Evolutionary conservation across 1,140 invertebrate species (phyloP).

Genomic region (Drosophila albomicans): DNA sequence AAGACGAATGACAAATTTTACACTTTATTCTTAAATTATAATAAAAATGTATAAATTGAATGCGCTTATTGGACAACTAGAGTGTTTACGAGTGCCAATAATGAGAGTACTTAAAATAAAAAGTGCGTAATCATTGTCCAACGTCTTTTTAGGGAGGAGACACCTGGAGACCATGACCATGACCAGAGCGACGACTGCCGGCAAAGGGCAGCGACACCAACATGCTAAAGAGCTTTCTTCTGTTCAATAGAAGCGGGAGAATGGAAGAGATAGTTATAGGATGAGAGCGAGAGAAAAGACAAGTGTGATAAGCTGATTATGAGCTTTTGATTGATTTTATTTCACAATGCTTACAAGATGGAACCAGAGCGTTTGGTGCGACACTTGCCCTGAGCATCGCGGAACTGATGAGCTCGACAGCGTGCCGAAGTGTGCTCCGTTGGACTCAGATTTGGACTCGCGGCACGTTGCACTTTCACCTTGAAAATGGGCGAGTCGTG

Average conservation of each 20-base stretch:
- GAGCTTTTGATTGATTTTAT: conserved; percentile 40
- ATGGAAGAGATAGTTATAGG: neutral
- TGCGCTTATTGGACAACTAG: conserved; percentile 14
- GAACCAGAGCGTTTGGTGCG: conserved; percentile 65
- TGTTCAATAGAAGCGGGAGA: conserved; percentile 36
- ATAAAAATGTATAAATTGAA: conserved; percentile 6
- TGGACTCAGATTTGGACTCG: neutral
- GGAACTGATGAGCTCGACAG: conserved; percentile 69
- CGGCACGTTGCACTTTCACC: conserved; percentile 72
- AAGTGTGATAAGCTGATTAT: conserved; percentile 45
- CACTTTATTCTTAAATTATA: conserved; percentile 7
- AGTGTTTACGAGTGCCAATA: conserved; percentile 6
- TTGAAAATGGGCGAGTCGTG: conserved; percentile 77
- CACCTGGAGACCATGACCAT: conserved; percentile 62
- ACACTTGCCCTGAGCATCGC: conserved; percentile 69
- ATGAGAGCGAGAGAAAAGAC: neutral
- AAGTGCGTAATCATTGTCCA: conserved; percentile 31
- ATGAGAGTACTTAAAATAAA: conserved; percentile 34
- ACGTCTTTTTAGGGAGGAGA: conserved; percentile 37
- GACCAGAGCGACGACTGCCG: conserved; percentile 37
- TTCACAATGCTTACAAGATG: conserved; percentile 71
- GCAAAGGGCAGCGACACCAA: conserved; percentile 68
- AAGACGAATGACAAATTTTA: neutral
- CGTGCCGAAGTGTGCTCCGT: conserved; percentile 1
- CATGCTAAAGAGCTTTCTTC: conserved; percentile 76